A percentile compares a stretch with the other conserved stretches of the same genome.
phyloP scores from a whole-genome alignment of 2,888 invertebrate species.

The Acronicta psi region DNA sequence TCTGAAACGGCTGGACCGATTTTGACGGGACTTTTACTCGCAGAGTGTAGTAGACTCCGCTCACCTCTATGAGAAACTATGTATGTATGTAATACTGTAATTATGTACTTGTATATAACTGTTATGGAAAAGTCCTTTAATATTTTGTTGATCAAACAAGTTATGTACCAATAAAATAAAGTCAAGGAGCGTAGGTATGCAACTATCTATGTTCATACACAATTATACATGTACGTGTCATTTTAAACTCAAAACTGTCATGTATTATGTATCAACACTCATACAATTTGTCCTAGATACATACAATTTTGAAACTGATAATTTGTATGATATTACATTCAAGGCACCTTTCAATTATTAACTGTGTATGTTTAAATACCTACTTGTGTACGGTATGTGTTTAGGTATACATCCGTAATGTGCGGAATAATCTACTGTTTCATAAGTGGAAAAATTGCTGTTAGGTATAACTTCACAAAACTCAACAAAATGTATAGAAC shows the following conservation, averaged over 20 bases:
- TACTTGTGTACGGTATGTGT: not conserved
- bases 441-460: not conserved
- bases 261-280: conserved; percentile 49
- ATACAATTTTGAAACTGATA: conserved; percentile 32
- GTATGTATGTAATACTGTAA: no score
- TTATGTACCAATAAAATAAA: not conserved
- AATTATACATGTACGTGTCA: conserved; percentile 29
- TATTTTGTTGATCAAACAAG: not conserved
- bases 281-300: conserved; percentile 47
- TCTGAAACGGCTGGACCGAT: no score
- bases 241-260: conserved; percentile 38
- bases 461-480: no score
- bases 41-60: no score
- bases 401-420: not conserved
- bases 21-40: no score
- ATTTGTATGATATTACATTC: conserved; percentile 39
- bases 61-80: no score
- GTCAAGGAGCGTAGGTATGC: not conserved
- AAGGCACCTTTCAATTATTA: conserved; percentile 34
- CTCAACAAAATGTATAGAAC: no score
- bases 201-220: conserved; percentile 17
- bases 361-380: not conserved
- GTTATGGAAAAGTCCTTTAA: not conserved
- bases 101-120: no score
- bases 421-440: not conserved